These are phyloP conservation scores for Drosophila ambigua DNA, from an alignment of 1,140 invertebrate genomes.

Conservation along the genomic window DNA sequence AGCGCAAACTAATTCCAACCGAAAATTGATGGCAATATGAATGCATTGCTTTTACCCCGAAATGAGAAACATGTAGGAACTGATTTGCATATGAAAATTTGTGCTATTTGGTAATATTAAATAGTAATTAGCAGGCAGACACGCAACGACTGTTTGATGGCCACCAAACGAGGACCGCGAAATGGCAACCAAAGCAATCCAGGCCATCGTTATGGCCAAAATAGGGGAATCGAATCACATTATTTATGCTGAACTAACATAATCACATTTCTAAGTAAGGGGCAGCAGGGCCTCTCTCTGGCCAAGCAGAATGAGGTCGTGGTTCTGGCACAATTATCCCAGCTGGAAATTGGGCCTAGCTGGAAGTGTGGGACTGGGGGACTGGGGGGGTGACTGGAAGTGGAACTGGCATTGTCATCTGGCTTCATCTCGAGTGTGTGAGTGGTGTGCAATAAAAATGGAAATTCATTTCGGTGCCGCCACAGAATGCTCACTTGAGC, in stretches of 20 bases:
- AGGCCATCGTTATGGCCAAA: slow-evolving; percentile 31
- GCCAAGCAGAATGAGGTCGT: slow-evolving; percentile 9
- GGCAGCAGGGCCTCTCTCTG: neutral
- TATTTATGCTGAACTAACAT: slow-evolving; percentile 54
- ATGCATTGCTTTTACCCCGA: neutral
- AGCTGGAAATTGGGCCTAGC: slow-evolving; percentile 27
- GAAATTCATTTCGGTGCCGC: slow-evolving; percentile 67
- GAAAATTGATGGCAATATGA: slow-evolving; percentile 14
- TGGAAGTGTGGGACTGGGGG: slow-evolving; percentile 9
- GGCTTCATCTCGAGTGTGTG: slow-evolving; percentile 24
- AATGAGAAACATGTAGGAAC: slow-evolving; percentile 2
- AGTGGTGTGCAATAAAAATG: slow-evolving; percentile 67
- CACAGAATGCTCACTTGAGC: slow-evolving; percentile 56
- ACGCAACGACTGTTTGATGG: slow-evolving; percentile 11
- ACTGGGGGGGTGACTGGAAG: slow-evolving; percentile 3
- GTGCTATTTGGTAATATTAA: slow-evolving; percentile 39
- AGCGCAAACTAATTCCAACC: slow-evolving; percentile 3
- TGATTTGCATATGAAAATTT: slow-evolving; percentile 20
- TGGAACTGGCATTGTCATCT: slow-evolving; percentile 32
- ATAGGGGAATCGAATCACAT: slow-evolving; percentile 29
- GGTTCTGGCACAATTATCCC: slow-evolving; percentile 27
- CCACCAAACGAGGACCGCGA: neutral
- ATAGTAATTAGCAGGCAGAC: slow-evolving; percentile 36
- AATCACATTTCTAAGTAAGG: slow-evolving; percentile 39
- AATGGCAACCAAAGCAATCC: slow-evolving; percentile 12